phyloP scores from a whole-genome alignment of 2,888 invertebrate genomes.

The Euclidia mi region DNA sequence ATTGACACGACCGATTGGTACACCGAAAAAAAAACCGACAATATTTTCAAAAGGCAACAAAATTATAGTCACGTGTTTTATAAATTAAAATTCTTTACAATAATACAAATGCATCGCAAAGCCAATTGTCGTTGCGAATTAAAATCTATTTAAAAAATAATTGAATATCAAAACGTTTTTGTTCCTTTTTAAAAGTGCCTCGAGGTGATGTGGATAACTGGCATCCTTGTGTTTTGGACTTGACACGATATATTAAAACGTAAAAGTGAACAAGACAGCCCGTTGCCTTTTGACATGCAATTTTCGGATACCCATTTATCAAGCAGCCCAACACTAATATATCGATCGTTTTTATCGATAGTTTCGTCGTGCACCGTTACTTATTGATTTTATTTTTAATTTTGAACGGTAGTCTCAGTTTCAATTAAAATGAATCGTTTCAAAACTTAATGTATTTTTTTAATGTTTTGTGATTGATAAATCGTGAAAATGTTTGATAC shows the following conservation, averaged over 20 bases:
- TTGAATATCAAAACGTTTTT: conserved; percentile 44
- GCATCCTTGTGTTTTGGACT: conserved; percentile 64
- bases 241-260: conserved; percentile 84
- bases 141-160: conserved; percentile 42
- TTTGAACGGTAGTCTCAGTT: conserved; percentile 45
- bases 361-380: conserved; percentile 35
- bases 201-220: conserved; percentile 75
- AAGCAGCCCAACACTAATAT: conserved; percentile 65
- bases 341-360: conserved; percentile 67
- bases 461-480: conserved; percentile 43
- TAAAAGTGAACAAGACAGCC: conserved; percentile 78
- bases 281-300: conserved; percentile 87
- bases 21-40: conserved; percentile 4
- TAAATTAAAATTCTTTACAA: neutral
- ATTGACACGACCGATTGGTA: conserved; percentile 2
- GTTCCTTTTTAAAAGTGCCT: conserved; percentile 58
- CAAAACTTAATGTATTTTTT: conserved; percentile 26
- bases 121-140: conserved; percentile 25
- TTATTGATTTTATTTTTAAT: conserved; percentile 44
- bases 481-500: conserved; percentile 19
- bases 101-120: conserved; percentile 4
- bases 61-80: no score
- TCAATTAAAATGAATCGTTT: conserved; percentile 47
- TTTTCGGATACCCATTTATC: conserved; percentile 87
- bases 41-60: neutral